phyloP scores from a whole-genome alignment of 2,113 vertebrate species.

The Anser cygnoides region DNA sequence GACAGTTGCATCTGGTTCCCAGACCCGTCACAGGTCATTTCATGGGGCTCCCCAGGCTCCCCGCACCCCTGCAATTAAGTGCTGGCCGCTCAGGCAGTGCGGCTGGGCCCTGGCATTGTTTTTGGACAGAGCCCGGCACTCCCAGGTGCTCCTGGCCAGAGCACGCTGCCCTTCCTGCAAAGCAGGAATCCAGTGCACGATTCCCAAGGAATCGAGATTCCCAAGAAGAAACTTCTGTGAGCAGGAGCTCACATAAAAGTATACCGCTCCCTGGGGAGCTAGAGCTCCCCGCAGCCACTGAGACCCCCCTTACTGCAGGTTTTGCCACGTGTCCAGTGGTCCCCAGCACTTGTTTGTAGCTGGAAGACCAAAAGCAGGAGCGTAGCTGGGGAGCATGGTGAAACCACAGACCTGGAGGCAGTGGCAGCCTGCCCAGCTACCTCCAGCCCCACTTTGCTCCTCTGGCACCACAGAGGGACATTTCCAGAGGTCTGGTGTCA shows the following conservation, averaged over 20 bases:
- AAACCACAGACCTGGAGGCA: neutral
- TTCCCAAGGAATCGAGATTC: neutral
- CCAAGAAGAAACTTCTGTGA: too few relatives aligned
- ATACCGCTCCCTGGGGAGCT: neutral
- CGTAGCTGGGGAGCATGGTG: too few relatives aligned
- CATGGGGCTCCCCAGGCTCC: neutral
- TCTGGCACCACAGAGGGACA: rapidly evolving
- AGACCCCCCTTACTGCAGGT: neutral
- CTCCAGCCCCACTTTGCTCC: neutral
- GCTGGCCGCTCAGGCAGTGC: too few relatives aligned
- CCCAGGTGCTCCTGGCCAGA: neutral
- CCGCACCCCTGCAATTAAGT: neutral
- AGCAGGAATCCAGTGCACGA: too few relatives aligned
- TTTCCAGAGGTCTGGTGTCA: neutral
- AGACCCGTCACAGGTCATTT: neutral
- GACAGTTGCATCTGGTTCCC: neutral
- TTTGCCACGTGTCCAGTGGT: too few relatives aligned
- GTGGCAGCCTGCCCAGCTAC: neutral
- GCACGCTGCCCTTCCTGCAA: neutral
- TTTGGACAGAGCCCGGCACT: neutral
- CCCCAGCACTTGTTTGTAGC: neutral
- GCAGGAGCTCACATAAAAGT: too few relatives aligned
- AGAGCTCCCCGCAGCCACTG: neutral
- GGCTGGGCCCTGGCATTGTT: neutral
- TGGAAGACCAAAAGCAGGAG: neutral